Evolutionary conservation across 2,113 vertebrate species (phyloP).

Genomic region (Misgurnus mizolepis): DNA sequence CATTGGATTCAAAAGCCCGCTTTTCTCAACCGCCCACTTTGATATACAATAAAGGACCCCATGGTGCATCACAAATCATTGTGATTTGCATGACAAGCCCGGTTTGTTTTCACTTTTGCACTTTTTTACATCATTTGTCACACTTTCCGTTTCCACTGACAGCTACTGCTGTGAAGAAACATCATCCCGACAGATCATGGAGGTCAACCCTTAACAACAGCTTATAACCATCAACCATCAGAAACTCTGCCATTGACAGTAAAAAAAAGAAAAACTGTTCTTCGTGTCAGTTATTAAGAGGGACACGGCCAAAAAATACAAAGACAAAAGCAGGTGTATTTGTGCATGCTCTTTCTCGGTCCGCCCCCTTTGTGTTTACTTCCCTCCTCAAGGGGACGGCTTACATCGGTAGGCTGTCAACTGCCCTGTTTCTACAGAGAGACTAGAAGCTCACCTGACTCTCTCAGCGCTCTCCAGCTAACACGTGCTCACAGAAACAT

Average conservation of each 20-base stretch:
- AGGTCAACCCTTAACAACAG: slow-evolving; percentile 13
- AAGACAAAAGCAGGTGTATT: slow-evolving; percentile 23
- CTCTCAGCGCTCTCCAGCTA: slow-evolving; percentile 16
- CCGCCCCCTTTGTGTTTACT: slow-evolving; percentile 6
- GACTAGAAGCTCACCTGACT: slow-evolving; percentile 7
- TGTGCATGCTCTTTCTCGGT: background rate
- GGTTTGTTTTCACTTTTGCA: slow-evolving; percentile 30
- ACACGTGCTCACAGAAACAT: slow-evolving; percentile 1
- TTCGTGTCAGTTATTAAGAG: slow-evolving; percentile 30
- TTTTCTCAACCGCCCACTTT: background rate
- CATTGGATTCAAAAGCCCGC: slow-evolving; percentile 11
- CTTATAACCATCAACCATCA: background rate
- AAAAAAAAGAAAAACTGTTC: background rate
- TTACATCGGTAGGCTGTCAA: slow-evolving; percentile 25
- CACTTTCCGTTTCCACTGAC: background rate
- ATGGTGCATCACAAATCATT: slow-evolving; percentile 31
- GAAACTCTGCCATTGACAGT: background rate
- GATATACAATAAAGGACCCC: background rate
- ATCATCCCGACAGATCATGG: background rate
- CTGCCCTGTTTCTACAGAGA: slow-evolving; percentile 1
- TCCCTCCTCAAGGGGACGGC: slow-evolving; percentile 51
- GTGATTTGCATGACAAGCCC: slow-evolving; percentile 28
- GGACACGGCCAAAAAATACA: background rate
- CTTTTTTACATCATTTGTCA: background rate
- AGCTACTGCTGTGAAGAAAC: background rate